Percentiles rank a stretch among this genome's conserved stretches.
Conservation (phyloP, 2,797 vertebrate genomes). For the Helarctos malayanus region DNA sequence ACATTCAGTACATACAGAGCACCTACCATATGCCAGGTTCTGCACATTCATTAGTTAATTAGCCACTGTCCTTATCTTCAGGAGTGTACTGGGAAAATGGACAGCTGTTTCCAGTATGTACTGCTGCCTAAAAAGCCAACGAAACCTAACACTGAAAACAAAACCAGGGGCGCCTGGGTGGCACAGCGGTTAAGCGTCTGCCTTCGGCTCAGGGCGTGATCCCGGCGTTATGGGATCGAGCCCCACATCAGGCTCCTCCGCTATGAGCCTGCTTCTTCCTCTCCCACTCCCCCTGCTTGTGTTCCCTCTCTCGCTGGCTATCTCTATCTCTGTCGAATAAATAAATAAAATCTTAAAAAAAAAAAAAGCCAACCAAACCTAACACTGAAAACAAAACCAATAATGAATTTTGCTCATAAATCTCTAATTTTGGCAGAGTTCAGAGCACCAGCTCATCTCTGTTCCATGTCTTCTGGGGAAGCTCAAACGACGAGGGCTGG, state of each 20-base stretch:
- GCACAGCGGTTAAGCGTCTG: no score
- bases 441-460: background rate
- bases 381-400: background rate
- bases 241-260: no score
- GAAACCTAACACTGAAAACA: background rate
- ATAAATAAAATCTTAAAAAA: no score
- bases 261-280: no score
- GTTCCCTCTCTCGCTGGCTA: no score
- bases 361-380: background rate
- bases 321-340: no score
- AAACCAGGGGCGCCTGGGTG: background rate
- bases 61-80: background rate
- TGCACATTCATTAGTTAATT: background rate
- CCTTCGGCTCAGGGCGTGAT: no score
- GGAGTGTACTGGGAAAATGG: background rate
- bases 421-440: background rate
- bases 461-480: background rate
- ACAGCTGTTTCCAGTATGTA: background rate
- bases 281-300: no score
- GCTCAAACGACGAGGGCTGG: background rate
- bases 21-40: background rate
- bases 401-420: constrained; percentile 1
- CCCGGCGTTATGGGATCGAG: no score
- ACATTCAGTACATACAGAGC: background rate
- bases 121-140: background rate